Evolutionary conservation across 2,888 invertebrate species (phyloP).

Genomic region (Proisotoma minuta): DNA sequence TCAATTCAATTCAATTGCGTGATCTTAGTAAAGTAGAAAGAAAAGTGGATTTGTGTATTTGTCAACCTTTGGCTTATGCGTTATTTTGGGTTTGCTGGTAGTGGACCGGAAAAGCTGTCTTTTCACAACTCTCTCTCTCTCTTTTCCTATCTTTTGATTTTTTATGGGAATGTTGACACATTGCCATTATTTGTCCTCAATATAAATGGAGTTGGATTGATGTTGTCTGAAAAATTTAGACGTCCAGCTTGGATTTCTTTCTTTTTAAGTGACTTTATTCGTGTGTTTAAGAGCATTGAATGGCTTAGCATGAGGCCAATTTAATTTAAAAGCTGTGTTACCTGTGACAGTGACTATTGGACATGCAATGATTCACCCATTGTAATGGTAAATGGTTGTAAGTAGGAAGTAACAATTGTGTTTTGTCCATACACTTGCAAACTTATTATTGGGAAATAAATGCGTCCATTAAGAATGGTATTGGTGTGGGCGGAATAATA

Average conservation of each 20-base stretch:
- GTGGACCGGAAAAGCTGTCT: background rate
- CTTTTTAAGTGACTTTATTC: too few species aligned
- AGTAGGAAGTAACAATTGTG: background rate
- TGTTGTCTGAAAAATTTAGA: too few species aligned
- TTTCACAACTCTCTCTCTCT: too few species aligned
- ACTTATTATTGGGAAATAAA: background rate
- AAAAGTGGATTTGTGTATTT: too few species aligned
- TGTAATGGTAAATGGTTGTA: background rate
- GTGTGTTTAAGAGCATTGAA: too few species aligned
- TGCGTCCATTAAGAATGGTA: background rate
- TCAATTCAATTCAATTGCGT: too few species aligned
- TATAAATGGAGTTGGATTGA: background rate
- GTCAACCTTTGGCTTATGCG: too few species aligned
- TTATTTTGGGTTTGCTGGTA: too few species aligned
- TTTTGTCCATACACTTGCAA: background rate
- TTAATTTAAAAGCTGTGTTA: background rate
- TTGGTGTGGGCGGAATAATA: background rate
- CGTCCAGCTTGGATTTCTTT: too few species aligned
- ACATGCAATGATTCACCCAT: background rate
- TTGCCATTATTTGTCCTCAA: background rate
- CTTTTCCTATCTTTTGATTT: background rate
- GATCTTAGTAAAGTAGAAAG: too few species aligned
- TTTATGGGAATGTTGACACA: background rate
- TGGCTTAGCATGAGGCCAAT: background rate
- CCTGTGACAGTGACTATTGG: background rate